Conservation (phyloP, 2,888 invertebrate species). For the Amphimallon solstitiale region DNA sequence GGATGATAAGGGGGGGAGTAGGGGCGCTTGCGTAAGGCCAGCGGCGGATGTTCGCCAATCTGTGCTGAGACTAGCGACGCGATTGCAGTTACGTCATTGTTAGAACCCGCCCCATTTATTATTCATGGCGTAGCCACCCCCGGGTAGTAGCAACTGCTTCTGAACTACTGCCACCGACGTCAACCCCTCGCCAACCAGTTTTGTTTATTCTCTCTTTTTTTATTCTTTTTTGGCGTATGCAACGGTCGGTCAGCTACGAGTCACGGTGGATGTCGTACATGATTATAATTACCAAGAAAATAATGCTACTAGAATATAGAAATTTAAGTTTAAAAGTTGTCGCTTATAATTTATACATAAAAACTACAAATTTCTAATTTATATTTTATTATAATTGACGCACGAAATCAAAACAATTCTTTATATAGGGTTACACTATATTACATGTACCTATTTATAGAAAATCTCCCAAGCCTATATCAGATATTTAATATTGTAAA, state of each 20-base stretch:
- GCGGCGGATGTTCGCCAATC: slow-evolving; percentile 49
- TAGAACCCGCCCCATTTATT: slow-evolving; percentile 56
- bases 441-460: too few relatives aligned
- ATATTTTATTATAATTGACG: too few relatives aligned
- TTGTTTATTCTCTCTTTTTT: neutral
- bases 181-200: slow-evolving; percentile 27
- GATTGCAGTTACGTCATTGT: slow-evolving; percentile 65
- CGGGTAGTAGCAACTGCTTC: slow-evolving; percentile 28
- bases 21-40: slow-evolving; percentile 41
- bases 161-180: slow-evolving; percentile 11
- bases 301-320: too few relatives aligned
- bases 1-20: slow-evolving; percentile 13
- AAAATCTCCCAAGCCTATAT: too few relatives aligned
- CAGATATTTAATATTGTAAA: too few relatives aligned
- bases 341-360: too few relatives aligned
- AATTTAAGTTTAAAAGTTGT: too few relatives aligned
- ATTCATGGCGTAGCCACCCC: slow-evolving; percentile 49
- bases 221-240: slow-evolving; percentile 1
- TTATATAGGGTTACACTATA: too few relatives aligned
- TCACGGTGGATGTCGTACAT: neutral
- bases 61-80: slow-evolving; percentile 51
- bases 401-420: too few relatives aligned
- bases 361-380: too few relatives aligned
- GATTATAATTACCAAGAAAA: neutral
- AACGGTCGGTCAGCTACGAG: slow-evolving; percentile 1